Evolutionary conservation across 2,113 vertebrate genomes (phyloP).

Genomic region (Pseudorectes ferrugineus): DNA sequence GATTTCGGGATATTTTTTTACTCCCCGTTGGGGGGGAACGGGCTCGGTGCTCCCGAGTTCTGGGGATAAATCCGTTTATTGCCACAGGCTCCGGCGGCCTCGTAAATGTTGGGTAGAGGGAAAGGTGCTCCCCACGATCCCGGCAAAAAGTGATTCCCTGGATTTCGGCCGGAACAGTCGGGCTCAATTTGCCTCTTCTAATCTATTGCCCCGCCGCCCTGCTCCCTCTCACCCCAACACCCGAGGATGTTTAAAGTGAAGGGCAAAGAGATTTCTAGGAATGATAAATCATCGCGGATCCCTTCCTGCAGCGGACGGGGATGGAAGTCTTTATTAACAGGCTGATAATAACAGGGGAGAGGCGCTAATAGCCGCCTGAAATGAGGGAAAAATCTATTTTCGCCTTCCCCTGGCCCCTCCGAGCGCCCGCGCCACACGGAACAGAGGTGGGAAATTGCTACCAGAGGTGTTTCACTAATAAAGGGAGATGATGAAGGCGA

Average conservation of each 20-base stretch:
- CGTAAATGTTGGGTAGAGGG: neutral
- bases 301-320: neutral
- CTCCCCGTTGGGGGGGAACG: neutral
- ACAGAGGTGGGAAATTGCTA: neutral
- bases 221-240: neutral
- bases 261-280: neutral
- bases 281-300: neutral
- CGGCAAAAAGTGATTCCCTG: neutral
- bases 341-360: neutral
- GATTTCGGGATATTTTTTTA: neutral
- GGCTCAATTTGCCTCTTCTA: neutral
- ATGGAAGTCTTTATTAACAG: neutral
- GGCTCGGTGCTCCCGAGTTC: neutral
- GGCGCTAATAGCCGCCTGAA: neutral
- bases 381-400: neutral
- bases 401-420: neutral
- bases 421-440: neutral
- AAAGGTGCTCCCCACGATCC: neutral
- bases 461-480: neutral
- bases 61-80: neutral
- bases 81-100: neutral
- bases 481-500: neutral
- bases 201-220: neutral
- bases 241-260: neutral
- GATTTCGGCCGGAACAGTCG: neutral